Evolutionary conservation across 2,113 vertebrate genomes (phyloP).

Genomic region (Thunnus thynnus): DNA sequence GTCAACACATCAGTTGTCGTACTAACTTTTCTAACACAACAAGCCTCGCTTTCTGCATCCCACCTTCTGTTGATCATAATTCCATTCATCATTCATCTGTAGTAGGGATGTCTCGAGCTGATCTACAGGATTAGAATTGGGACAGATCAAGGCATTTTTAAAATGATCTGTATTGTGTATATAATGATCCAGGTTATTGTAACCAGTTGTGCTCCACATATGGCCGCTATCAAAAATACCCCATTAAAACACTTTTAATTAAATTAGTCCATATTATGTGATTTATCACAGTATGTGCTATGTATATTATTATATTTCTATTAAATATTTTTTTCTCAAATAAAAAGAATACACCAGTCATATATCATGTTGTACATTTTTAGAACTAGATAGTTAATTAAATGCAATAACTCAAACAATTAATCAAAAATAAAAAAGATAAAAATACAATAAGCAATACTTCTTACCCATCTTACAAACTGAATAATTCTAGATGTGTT

Average conservation of each 20-base stretch:
- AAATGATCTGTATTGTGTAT: background rate
- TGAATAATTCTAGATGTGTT: background rate
- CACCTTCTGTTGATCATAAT: slow-evolving; percentile 6
- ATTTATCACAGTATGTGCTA: too few relatives aligned
- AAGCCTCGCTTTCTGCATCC: slow-evolving; percentile 13
- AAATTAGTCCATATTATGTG: too few relatives aligned
- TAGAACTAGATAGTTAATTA: background rate
- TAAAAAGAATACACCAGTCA: too few relatives aligned
- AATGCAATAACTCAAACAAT: background rate
- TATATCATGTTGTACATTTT: too few relatives aligned
- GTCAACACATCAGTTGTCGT: background rate
- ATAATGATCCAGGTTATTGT: too few relatives aligned
- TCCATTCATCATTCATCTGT: background rate
- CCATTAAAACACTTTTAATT: background rate
- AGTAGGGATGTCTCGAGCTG: background rate
- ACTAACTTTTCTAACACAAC: slow-evolving; percentile 46
- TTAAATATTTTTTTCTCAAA: too few relatives aligned
- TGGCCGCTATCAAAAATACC: background rate
- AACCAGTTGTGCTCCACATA: background rate
- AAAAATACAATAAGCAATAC: background rate
- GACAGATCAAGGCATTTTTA: background rate
- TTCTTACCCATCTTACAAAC: background rate
- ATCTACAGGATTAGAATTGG: background rate
- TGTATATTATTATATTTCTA: too few relatives aligned
- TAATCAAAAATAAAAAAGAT: background rate